These are phyloP conservation scores for Leuciscus idus DNA, from an alignment of 2,113 vertebrate species.

Conservation along the genomic window DNA sequence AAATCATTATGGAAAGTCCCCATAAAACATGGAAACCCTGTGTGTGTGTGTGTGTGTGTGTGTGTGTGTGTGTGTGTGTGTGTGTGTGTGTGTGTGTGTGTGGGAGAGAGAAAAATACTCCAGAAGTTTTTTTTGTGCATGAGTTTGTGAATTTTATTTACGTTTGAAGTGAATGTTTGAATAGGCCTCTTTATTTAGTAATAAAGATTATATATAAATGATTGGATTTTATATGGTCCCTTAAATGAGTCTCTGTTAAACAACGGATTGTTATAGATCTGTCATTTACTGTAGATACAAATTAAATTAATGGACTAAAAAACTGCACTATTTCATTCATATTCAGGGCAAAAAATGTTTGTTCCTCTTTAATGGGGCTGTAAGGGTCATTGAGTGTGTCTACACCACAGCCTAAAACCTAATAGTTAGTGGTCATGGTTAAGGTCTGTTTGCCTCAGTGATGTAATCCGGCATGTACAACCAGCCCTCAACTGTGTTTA, in stretches of 20 bases:
- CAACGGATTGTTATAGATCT: not conserved
- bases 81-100: not conserved
- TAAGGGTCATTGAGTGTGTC: not conserved
- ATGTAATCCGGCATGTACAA: slow-evolving; percentile 55
- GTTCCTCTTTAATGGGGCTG: not conserved
- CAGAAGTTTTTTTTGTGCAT: slow-evolving; percentile 7
- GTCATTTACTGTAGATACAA: not conserved
- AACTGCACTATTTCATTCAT: too few species aligned
- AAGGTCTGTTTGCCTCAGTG: not conserved
- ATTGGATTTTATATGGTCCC: not conserved
- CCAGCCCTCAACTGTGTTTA: slow-evolving; percentile 49
- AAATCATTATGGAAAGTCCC: too few species aligned
- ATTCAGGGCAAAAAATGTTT: not conserved
- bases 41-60: not conserved
- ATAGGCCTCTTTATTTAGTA: not conserved
- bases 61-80: too few species aligned
- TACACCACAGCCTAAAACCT: slow-evolving; percentile 15
- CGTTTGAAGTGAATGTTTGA: not conserved
- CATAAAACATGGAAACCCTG: not conserved
- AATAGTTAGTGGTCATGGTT: slow-evolving; percentile 20
- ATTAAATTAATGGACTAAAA: not conserved
- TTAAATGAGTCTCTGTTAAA: not conserved
- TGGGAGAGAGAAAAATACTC: not conserved
- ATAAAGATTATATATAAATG: not conserved
- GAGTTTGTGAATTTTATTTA: slow-evolving; percentile 1